Conservation (phyloP, 2,797 vertebrate genomes). For the Pseudochirops corinnae region DNA sequence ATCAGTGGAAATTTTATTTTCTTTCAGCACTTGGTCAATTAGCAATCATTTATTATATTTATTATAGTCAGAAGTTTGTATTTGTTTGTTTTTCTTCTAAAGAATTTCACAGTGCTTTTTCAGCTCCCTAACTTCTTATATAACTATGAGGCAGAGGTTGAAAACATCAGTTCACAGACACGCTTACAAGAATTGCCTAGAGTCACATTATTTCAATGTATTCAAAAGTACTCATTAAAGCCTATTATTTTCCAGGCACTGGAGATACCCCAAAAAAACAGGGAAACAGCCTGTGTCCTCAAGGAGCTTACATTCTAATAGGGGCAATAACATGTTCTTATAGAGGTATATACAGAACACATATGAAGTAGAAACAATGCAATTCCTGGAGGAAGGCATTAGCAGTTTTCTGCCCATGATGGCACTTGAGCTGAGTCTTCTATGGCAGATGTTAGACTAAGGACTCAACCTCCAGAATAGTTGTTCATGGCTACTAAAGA, state of each 20-base stretch:
- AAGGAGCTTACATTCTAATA: not conserved
- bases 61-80: not conserved
- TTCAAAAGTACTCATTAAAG: not conserved
- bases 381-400: not conserved
- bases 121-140: not conserved
- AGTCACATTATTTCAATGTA: not conserved
- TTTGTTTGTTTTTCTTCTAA: not conserved
- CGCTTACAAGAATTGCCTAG: not conserved
- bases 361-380: not conserved
- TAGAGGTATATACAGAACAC: not conserved
- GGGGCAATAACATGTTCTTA: not conserved
- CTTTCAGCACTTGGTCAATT: not conserved
- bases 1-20: not conserved
- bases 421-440: not conserved
- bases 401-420: not conserved
- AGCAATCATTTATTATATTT: not conserved
- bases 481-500: not conserved
- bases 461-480: not conserved
- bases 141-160: not conserved
- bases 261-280: not conserved
- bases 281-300: not conserved
- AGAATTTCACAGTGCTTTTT: not conserved
- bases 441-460: not conserved
- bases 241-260: not conserved
- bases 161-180: not conserved